Evolutionary conservation across 2,797 vertebrate species (phyloP), one percentile per base, ranked within the genome.

Genomic region (Octomys mimax): DNA sequence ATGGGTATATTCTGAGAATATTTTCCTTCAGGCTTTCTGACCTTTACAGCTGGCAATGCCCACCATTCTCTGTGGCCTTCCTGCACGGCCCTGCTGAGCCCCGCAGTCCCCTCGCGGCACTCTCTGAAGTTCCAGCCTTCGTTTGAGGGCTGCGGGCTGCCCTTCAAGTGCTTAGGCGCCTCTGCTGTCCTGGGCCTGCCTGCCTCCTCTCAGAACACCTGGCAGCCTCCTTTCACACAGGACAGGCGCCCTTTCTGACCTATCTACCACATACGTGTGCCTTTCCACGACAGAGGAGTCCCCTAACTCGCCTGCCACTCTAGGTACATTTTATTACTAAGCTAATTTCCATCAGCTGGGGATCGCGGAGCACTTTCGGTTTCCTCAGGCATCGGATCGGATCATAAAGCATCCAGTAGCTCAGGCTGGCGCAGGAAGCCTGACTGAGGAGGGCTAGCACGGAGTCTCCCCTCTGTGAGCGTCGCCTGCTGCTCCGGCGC

Each of bases 241-340:
- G 36, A 39, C 39, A n/a, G 36, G 12, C 36, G 11, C 70, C 6
- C 5, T 92, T 97, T 87, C 87, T 93, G 12, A 95, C 28, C 21
- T 77, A 57, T 59, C 95, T 64, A 59, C 95, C 89, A 95, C 57
- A 94, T 81, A 68, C n/a, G 28, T 70, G 8, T 42, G 28, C 64
- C 10, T 89, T 89, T 95, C 95, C 70, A 94, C 73, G 81, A 82
- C 39, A 61, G 78, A 95, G 68, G 39, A 96, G 54, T 95, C 13
- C 42, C 46, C 90, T 71, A 83, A 89, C 36, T 95, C 54, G n/a
- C 59, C 49, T 61, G 11, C 16, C 88, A 59, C 12, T 91, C 46
- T 86, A 87, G 36, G 1, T 73, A 1, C 31, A 87, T 84, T 92
- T 96, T 93, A 89, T 85, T 85, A 77, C 62, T 86, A 77, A 80